phyloP scores from a whole-genome alignment of 2,797 vertebrate species.

The Thalassophryne amazonica region DNA sequence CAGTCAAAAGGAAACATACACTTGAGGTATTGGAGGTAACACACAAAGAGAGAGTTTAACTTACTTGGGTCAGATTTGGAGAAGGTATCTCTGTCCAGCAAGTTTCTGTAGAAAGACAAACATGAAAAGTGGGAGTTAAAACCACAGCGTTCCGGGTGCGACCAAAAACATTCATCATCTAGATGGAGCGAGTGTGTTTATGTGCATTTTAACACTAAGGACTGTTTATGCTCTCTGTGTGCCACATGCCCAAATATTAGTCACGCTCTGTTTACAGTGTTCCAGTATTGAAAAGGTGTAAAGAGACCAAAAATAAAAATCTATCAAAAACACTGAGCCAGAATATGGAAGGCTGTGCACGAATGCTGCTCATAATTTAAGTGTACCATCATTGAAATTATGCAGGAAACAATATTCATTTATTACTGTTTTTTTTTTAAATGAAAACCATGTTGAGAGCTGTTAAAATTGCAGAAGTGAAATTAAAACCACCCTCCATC shows the following conservation, averaged over 20 bases:
- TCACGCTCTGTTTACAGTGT: conserved; percentile 8
- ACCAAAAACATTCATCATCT: background rate
- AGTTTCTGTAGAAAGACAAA: conserved; percentile 85
- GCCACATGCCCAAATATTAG: background rate
- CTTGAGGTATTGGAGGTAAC: background rate
- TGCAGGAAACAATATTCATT: no score
- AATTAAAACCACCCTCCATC: no score
- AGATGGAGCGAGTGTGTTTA: background rate
- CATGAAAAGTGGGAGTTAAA: background rate
- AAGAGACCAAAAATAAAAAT: background rate
- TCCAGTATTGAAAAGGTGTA: conserved; percentile 19
- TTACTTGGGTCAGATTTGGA: conserved; percentile 99
- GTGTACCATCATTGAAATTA: background rate
- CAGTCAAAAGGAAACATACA: background rate
- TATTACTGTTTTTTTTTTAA: no score
- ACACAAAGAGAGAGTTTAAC: conserved; percentile 33
- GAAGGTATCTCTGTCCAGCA: conserved; percentile 97
- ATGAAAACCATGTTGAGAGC: no score
- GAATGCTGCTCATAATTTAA: background rate
- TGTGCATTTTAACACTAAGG: conserved; percentile 4
- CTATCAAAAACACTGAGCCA: background rate
- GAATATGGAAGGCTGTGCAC: background rate
- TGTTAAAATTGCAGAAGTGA: no score
- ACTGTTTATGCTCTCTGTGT: conserved; percentile 11
- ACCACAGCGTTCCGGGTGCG: conserved; percentile 2